These are phyloP conservation scores for Berghia stephanieae DNA, from an alignment of 1,140 invertebrate species.

Conservation along the genomic window DNA sequence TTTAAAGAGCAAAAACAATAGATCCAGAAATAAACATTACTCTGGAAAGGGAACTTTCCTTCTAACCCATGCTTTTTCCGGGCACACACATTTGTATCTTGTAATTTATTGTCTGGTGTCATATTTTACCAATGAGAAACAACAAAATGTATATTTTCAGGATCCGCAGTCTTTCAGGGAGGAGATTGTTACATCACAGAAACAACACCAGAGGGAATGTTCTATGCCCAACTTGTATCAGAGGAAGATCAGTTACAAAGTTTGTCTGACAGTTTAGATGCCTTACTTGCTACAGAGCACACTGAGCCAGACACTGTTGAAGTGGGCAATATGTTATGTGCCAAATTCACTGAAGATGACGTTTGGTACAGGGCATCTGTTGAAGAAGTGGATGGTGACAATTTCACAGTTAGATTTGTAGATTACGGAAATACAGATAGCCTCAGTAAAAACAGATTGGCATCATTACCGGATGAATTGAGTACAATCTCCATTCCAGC, in stretches of 20 bases:
- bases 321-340: conserved; percentile 74
- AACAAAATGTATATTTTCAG: conserved; percentile 3
- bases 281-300: conserved; percentile 21
- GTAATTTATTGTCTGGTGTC: conserved; percentile 38
- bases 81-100: too few species aligned
- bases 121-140: conserved; percentile 33
- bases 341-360: conserved; percentile 78
- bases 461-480: conserved; percentile 32
- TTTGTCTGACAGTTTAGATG: conserved; percentile 42
- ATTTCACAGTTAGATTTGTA: conserved; percentile 71
- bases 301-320: neutral
- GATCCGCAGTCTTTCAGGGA: conserved; percentile 27
- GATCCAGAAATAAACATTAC: too few species aligned
- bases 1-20: too few species aligned
- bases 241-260: conserved; percentile 70
- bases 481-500: conserved; percentile 35
- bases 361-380: conserved; percentile 83
- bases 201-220: conserved; percentile 57
- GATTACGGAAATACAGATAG: conserved; percentile 69
- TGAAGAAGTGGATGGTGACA: conserved; percentile 72
- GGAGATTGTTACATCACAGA: conserved; percentile 41
- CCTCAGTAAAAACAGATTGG: conserved; percentile 33
- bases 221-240: conserved; percentile 67
- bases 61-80: too few species aligned
- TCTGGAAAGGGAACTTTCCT: too few species aligned